phyloP scores from a whole-genome alignment of 2,113 vertebrate species.

The Galemys pyrenaicus region DNA sequence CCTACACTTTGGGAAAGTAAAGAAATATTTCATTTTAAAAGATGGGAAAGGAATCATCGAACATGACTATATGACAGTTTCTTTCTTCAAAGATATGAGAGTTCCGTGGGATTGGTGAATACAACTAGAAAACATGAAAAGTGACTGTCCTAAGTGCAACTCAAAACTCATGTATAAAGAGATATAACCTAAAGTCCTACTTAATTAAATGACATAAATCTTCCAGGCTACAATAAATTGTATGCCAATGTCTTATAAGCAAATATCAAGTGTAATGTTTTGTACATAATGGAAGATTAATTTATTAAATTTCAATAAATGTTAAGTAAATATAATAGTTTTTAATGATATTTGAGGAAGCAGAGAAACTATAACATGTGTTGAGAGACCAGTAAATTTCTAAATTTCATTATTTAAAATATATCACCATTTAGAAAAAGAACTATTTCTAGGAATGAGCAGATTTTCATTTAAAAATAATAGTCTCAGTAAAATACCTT shows the following conservation, averaged over 20 bases:
- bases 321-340: neutral
- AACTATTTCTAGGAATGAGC: neutral
- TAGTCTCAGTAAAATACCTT: neutral
- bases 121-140: constrained; percentile 8
- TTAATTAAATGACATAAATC: neutral
- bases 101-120: neutral
- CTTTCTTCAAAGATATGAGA: neutral
- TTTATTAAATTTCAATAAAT: neutral
- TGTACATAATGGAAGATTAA: neutral
- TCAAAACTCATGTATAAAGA: neutral
- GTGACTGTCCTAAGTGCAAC: neutral
- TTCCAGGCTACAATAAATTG: neutral
- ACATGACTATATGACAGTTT: neutral
- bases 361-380: neutral
- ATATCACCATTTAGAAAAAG: neutral
- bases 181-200: neutral
- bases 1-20: neutral
- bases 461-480: constrained; percentile 5
- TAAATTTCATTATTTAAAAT: neutral
- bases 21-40: neutral
- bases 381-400: neutral
- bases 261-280: neutral
- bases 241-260: neutral
- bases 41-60: neutral
- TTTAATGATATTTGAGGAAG: neutral